Evolutionary conservation across 2,113 vertebrate genomes (phyloP).

Genomic region (Xiphias gladius): DNA sequence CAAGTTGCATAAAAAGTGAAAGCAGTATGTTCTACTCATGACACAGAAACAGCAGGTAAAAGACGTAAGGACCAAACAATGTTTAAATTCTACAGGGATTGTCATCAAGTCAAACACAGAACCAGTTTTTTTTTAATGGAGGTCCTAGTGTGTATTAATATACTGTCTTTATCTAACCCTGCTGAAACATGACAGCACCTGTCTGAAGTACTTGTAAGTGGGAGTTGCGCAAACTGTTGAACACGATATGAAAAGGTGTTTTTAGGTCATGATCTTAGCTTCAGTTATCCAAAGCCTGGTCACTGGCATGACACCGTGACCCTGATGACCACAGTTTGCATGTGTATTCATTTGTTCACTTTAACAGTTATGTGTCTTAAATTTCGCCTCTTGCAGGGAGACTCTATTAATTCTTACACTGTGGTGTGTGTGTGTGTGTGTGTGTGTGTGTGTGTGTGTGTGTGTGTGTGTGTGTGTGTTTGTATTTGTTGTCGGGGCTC

Average conservation of each 20-base stretch:
- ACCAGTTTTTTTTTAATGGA: background rate
- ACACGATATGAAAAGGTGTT: background rate
- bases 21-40: background rate
- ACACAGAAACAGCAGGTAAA: background rate
- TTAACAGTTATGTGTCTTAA: background rate
- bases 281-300: constrained; percentile 2
- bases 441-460: background rate
- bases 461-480: background rate
- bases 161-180: background rate
- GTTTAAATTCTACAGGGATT: background rate
- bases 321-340: constrained; percentile 5
- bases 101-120: background rate
- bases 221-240: background rate
- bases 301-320: constrained; percentile 17
- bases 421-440: background rate
- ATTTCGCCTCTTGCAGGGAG: background rate
- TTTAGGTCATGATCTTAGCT: background rate
- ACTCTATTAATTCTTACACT: background rate
- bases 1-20: background rate
- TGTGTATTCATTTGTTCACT: constrained; percentile 6
- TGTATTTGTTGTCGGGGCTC: constrained; percentile 13
- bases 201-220: background rate
- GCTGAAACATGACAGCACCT: background rate
- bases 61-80: background rate
- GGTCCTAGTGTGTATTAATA: background rate